Percentiles rank a stretch among this genome's conserved stretches.
Conservation (phyloP, 2,888 invertebrate species). For the Perizoma flavofasciatum region DNA sequence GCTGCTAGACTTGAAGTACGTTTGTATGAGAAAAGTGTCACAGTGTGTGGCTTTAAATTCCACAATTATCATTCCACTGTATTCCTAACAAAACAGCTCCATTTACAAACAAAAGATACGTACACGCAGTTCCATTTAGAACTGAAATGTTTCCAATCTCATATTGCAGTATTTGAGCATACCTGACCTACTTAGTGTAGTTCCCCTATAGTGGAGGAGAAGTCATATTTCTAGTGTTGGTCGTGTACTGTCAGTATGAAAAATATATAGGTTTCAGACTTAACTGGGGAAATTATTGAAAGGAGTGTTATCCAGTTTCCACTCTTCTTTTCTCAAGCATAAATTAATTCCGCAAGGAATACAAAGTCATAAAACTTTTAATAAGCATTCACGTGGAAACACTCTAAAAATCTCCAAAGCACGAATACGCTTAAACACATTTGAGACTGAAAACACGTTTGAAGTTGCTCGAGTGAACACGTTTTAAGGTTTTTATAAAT, state of each 20-base stretch:
- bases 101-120: slow-evolving; percentile 17
- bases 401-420: background rate
- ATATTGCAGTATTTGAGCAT: slow-evolving; percentile 15
- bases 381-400: slow-evolving; percentile 3
- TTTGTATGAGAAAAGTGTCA: too few species aligned
- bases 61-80: background rate
- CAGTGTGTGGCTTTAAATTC: background rate
- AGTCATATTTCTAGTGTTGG: slow-evolving; percentile 17
- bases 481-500: slow-evolving; percentile 7
- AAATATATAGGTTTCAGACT: too few species aligned
- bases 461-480: background rate
- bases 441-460: slow-evolving; percentile 2
- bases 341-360: too few species aligned
- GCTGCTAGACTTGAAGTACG: too few species aligned
- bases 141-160: slow-evolving; percentile 10
- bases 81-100: slow-evolving; percentile 2
- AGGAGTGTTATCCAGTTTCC: too few species aligned
- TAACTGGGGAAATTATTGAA: too few species aligned
- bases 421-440: background rate
- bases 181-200: slow-evolving; percentile 22
- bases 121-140: slow-evolving; percentile 10
- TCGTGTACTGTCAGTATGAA: too few species aligned
- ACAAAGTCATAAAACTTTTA: background rate
- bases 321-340: too few species aligned
- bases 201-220: slow-evolving; percentile 5